Evolutionary conservation across 1,140 invertebrate species (phyloP), one percentile per base, ranked within the genome.

Genomic region (Megalopta genalis): DNA sequence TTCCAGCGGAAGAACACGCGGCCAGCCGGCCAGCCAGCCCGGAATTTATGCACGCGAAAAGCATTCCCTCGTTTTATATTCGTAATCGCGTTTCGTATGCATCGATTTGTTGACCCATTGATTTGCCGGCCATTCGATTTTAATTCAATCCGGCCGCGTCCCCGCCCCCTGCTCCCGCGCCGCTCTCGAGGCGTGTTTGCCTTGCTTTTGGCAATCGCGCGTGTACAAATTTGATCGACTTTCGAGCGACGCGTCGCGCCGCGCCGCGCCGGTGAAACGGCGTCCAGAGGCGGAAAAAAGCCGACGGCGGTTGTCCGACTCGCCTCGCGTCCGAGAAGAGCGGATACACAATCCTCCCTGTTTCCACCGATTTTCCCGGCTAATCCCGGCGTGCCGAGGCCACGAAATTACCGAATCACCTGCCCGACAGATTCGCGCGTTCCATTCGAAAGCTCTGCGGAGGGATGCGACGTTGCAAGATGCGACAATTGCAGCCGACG

Each of bases 81-180:
- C 23, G 57, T 82, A 77, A 80, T 68, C 59, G 39, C 69, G 72
- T 82, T 79, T 63, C 64, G 72, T 67, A 80, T 82, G 76, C 76
- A 82, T 86, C 66, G 64, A 85, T 76, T 82, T 86, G 76, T 86
- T 85, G 64, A 77, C 80, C 76, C 83, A 77, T 80, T 80, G 83
- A 85, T 85, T 86, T 60, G 69, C 42, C 69, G 60, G 60, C 60
- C 57, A 82, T 83, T 80, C 72, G 60, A 85, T 86, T 86, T 86
- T 85, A 85, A 86, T 86, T 80, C 75, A 86, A 85, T 86, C 64
- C 63, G 69, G 9, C 63, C 9, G 59, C 0, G 4, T n/a, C n/a
- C n/a, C n/a, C 59, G 0, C 63, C 21, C 63, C 63, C 27, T 16
- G 1, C 23, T 27, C 59, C 18, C 62, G 9, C 16, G 37, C 18